These are phyloP conservation scores for Megaleporinus macrocephalus DNA, from an alignment of 2,113 vertebrate genomes.

Conservation along the genomic window DNA sequence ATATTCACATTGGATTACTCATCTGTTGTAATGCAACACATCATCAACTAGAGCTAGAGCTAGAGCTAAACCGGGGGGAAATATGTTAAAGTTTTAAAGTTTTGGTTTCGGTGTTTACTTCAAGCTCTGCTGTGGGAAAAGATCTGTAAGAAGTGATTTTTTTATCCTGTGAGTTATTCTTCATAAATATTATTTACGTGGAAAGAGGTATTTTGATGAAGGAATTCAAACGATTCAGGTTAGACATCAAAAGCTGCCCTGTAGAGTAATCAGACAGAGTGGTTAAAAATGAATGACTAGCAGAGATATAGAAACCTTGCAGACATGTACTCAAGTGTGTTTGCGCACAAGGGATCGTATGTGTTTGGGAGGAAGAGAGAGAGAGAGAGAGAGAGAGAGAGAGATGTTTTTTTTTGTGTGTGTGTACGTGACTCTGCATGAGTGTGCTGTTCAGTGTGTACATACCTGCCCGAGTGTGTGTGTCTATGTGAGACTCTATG, in stretches of 20 bases:
- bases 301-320: not conserved
- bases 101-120: not conserved
- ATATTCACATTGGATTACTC: not conserved
- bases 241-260: not conserved
- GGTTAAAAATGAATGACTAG: constrained; percentile 40
- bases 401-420: constrained; percentile 5
- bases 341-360: not conserved
- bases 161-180: not conserved
- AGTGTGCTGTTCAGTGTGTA: constrained; percentile 20
- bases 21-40: too few relatives aligned
- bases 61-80: not conserved
- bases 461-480: constrained; percentile 6
- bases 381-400: not conserved
- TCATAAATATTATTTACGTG: not conserved
- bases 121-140: not conserved
- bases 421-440: constrained; percentile 32
- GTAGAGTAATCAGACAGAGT: constrained; percentile 22
- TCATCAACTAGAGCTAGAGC: not conserved
- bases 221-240: not conserved
- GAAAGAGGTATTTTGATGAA: constrained; percentile 17
- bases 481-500: constrained; percentile 55
- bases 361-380: constrained; percentile 4
- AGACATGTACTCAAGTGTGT: constrained; percentile 34
- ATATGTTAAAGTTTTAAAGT: not conserved
- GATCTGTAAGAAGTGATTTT: not conserved